phyloP scores from a whole-genome alignment of 2,797 vertebrate genomes.

The Bradypus variegatus region DNA sequence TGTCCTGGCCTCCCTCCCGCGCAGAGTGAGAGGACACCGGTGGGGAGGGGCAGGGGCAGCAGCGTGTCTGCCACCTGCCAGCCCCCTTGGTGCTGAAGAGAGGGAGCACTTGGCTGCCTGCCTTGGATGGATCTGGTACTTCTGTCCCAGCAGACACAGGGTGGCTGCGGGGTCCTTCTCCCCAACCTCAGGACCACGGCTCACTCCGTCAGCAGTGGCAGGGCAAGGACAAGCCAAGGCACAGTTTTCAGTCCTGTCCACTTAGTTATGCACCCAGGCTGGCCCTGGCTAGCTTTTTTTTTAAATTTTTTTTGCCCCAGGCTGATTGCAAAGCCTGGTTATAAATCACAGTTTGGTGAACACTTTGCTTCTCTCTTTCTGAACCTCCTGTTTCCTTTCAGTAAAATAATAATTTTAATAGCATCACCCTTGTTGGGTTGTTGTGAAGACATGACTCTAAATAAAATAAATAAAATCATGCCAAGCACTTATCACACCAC shows the following conservation, averaged over 20 bases:
- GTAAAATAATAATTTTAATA: neutral
- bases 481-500: neutral
- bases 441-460: neutral
- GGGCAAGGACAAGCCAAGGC: neutral
- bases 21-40: fast-evolving
- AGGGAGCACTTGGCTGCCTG: fast-evolving
- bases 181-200: neutral
- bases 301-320: too few species aligned
- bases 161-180: neutral
- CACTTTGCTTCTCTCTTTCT: neutral
- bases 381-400: neutral
- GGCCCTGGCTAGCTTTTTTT: neutral
- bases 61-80: neutral
- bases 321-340: neutral
- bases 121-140: neutral
- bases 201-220: neutral
- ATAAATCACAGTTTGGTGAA: neutral
- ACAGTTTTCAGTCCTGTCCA: neutral
- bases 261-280: neutral
- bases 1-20: fast-evolving
- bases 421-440: neutral
- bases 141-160: neutral
- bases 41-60: neutral
- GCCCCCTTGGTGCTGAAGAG: too few species aligned
- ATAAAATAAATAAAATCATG: neutral